These are phyloP conservation scores for Sebastes itinus DNA, from an alignment of 2,797 vertebrate genomes.

Conservation along the genomic window DNA sequence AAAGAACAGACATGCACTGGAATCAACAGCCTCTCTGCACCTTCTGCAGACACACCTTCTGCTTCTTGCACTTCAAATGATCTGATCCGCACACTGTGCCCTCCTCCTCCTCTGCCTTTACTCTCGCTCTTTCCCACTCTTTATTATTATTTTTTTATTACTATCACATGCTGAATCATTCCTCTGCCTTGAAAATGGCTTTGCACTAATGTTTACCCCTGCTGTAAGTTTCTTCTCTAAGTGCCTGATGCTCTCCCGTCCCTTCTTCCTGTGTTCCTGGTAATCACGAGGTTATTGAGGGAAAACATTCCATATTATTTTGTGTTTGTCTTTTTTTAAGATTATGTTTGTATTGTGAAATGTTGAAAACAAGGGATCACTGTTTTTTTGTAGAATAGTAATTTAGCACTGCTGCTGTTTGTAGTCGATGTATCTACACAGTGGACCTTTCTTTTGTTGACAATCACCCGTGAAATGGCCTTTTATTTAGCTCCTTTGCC, in stretches of 20 bases:
- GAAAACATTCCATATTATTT: constrained; percentile 78
- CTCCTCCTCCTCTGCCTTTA: constrained; percentile 23
- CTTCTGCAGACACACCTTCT: constrained; percentile 54
- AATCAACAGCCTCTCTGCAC: constrained; percentile 69
- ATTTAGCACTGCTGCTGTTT: constrained; percentile 64
- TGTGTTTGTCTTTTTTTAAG: constrained; percentile 31
- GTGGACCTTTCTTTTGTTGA: constrained; percentile 56
- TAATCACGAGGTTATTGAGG: constrained; percentile 56
- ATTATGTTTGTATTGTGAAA: constrained; percentile 62
- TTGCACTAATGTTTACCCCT: constrained; percentile 77
- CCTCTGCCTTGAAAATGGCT: constrained; percentile 68
- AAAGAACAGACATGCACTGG: constrained; percentile 83
- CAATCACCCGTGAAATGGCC: constrained; percentile 68
- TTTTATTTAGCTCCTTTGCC: constrained; percentile 38
- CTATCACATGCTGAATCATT: constrained; percentile 55
- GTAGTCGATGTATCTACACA: constrained; percentile 40
- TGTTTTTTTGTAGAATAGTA: constrained; percentile 66
- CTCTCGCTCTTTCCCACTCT: constrained; percentile 6
- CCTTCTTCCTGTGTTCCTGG: constrained; percentile 30
- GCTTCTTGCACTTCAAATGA: constrained; percentile 71
- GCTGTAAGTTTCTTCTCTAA: constrained; percentile 66
- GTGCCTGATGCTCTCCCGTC: constrained; percentile 68
- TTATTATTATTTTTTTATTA: not conserved
- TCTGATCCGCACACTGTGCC: constrained; percentile 54
- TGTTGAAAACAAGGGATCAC: constrained; percentile 74